phyloP scores from a whole-genome alignment of 1,140 invertebrate genomes.

The Meloidogyne exigua region DNA sequence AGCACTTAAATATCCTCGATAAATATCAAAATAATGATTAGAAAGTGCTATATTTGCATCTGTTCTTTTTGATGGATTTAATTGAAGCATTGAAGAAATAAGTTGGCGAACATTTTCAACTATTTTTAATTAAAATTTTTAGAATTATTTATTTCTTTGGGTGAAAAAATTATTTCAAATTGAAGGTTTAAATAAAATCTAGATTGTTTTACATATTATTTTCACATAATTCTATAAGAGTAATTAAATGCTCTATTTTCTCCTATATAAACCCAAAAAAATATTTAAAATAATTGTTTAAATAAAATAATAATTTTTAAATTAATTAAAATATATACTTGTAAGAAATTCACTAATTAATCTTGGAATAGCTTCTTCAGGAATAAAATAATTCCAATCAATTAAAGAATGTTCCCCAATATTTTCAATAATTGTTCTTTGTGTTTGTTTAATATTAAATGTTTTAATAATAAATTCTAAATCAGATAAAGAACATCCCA shows the following conservation, averaged over 20 bases:
- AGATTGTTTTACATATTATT: no score
- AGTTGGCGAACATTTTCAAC: constrained; percentile 75
- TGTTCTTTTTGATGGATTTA: constrained; percentile 93
- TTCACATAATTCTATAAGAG: no score
- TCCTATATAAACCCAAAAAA: no score
- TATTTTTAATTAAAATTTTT: constrained; percentile 22
- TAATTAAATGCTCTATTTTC: no score
- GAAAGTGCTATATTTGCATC: constrained; percentile 93
- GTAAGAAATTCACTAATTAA: constrained; percentile 26
- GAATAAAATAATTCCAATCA: constrained; percentile 1
- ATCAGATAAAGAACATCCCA: constrained; percentile 96
- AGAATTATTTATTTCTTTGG: constrained; percentile 20
- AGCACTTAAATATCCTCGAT: constrained; percentile 21
- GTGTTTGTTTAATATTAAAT: constrained; percentile 76
- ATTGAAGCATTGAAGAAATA: constrained; percentile 93
- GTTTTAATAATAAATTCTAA: constrained; percentile 88
- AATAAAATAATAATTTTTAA: no score
- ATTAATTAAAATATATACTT: constrained; percentile 1
- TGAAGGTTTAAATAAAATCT: neutral
- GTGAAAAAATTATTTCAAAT: constrained; percentile 19
- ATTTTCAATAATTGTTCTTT: constrained; percentile 24
- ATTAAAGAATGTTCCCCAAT: neutral
- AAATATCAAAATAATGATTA: constrained; percentile 83
- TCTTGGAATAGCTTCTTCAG: constrained; percentile 15
- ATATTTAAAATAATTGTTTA: no score